Evolutionary conservation across 2,113 vertebrate genomes (phyloP).

Genomic region (Scytalopus superciliaris): DNA sequence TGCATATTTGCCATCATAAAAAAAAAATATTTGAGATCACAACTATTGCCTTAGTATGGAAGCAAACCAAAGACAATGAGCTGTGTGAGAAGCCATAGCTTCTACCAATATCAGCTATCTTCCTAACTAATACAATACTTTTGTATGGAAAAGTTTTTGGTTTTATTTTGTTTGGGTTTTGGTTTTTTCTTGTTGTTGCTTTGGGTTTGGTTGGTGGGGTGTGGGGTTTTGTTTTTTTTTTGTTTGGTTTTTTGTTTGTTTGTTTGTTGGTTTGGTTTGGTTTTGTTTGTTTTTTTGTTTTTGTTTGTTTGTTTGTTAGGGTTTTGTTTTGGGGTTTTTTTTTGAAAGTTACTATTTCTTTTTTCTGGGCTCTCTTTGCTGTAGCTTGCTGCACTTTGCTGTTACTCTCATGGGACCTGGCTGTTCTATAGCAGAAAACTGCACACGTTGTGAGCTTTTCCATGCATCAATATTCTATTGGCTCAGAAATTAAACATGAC

Average conservation of each 20-base stretch:
- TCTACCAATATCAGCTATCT: not conserved
- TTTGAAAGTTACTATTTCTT: not conserved
- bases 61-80: not conserved
- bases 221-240: no score
- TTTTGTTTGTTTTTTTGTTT: no score
- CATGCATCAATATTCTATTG: not conserved
- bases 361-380: not conserved
- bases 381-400: not conserved
- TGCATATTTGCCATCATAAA: not conserved
- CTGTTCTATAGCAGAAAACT: not conserved
- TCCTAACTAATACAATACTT: not conserved
- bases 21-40: not conserved
- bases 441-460: not conserved
- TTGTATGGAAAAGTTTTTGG: not conserved
- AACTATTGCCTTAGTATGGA: not conserved
- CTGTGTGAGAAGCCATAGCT: not conserved
- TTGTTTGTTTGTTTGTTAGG: no score
- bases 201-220: no score
- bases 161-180: not conserved
- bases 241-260: no score
- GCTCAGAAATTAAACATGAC: conserved; percentile 10
- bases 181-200: no score
- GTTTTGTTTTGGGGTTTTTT: not conserved
- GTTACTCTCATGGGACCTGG: not conserved
- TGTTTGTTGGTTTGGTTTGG: no score